Evolutionary conservation across 2,113 vertebrate species (phyloP), one percentile per base, ranked within the genome.

Genomic region (Lates calcarifer): DNA sequence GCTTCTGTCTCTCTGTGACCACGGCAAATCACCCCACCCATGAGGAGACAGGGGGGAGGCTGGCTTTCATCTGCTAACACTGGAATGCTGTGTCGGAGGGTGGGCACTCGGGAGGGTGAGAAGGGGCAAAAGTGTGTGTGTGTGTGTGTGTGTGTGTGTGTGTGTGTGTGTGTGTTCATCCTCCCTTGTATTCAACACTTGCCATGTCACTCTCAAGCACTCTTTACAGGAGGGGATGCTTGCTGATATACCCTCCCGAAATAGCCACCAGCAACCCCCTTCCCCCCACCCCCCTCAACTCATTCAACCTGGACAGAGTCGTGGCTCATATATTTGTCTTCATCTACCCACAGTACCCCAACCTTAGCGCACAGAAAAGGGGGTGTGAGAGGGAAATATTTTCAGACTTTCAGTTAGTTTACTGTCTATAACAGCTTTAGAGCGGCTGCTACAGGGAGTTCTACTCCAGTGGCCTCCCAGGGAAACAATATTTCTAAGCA

Each of bases 201-300:
- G 94, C 90, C 94, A 91, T 95, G 93, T 95, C 94, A 95, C 93
- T 95, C 95, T 90, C 86, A 73, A 66, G 49, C 86, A 76, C 76
- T 75, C 79, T 45, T 49, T 72, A 35, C 67, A 83, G 69, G 81
- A 87, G 58, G 74, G 86, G 92, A 90, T 90, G 87, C 87, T 92
- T 92, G 85, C 92, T 93, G 94, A 95, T 94, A 94, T 79, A 84
- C 65, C 15, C 18, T 88, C 94, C 93, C 77, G 47, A 95, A 94
- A 95, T 94, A 95, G 88, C 85, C 57, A 53, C 56, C 39, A 69
- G 47, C 63, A 51, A n/a, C n/a, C n/a, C 74, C 61, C 33, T 35
- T 73, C 85, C 81, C 88, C 55, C 74, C 45, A 53, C 55, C 67
- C 87, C 70, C 56, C 70, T 55, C 60, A 39, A 58, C 56, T 55